Percentiles rank a stretch among this genome's conserved stretches.
Evolutionary conservation across 2,113 vertebrate species (phyloP).

Genomic region (Proteles cristata): DNA sequence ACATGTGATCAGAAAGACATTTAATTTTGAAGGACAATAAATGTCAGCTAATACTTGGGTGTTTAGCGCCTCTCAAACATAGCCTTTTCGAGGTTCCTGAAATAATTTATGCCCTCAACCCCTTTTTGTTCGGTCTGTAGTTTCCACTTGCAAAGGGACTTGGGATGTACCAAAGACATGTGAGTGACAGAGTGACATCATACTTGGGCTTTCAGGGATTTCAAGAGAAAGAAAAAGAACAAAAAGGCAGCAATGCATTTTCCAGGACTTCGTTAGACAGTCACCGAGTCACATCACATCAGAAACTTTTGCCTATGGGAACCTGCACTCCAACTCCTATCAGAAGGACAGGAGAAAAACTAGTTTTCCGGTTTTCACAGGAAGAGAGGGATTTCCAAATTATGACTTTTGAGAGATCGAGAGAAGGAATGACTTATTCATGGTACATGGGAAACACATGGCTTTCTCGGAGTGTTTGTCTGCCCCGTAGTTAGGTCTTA

Average conservation of each 20-base stretch:
- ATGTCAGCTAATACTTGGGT: neutral
- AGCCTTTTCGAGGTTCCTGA: neutral
- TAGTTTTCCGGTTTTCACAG: constrained; percentile 39
- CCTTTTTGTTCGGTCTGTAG: neutral
- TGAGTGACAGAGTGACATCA: constrained; percentile 10
- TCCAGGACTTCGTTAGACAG: constrained; percentile 37
- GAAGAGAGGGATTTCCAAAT: constrained; percentile 66
- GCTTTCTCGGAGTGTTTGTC: constrained; percentile 25
- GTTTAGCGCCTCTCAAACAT: constrained; percentile 15
- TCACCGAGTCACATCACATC: neutral
- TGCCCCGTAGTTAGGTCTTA: neutral
- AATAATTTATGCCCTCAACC: neutral
- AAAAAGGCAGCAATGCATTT: neutral
- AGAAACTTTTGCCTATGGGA: neutral
- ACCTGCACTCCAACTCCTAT: neutral
- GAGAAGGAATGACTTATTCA: constrained; percentile 42
- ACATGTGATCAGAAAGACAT: constrained; percentile 45
- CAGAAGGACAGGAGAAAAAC: neutral
- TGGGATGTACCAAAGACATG: neutral
- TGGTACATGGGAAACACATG: constrained; percentile 57
- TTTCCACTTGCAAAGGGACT: neutral
- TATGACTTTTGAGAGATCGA: constrained; percentile 36
- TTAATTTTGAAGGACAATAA: neutral
- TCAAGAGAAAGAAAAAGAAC: neutral
- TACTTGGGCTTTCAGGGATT: neutral